These are phyloP conservation scores for Quadriops clusia DNA, from an alignment of 2,888 invertebrate species.

Conservation along the genomic window DNA sequence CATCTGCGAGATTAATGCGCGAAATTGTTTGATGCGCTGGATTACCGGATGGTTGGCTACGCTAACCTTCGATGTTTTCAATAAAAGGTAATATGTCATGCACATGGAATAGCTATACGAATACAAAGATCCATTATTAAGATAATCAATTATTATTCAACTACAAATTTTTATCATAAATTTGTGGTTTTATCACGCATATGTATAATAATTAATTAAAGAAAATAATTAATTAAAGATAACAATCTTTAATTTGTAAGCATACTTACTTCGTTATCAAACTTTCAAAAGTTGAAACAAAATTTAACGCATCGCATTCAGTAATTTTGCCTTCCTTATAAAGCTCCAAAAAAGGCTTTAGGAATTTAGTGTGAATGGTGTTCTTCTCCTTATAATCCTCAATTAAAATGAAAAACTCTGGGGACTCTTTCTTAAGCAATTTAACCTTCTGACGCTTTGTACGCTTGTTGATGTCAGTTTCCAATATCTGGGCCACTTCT, in stretches of 20 bases:
- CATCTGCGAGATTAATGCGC: constrained; percentile 62
- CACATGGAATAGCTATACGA: constrained; percentile 66
- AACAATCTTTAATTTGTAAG: constrained; percentile 7
- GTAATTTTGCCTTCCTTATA: constrained; percentile 49
- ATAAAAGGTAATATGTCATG: constrained; percentile 72
- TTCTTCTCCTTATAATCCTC: constrained; percentile 63
- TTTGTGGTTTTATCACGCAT: too few relatives aligned
- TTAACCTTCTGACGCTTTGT: constrained; percentile 64
- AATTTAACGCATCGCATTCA: constrained; percentile 54
- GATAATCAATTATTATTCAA: constrained; percentile 6
- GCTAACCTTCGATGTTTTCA: constrained; percentile 63
- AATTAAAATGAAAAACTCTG: constrained; percentile 69
- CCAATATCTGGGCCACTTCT: constrained; percentile 47
- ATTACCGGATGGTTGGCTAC: constrained; percentile 82
- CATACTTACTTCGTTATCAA: constrained; percentile 38
- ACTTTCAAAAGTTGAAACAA: constrained; percentile 45
- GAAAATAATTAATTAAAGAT: constrained; percentile 10
- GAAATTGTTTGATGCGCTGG: constrained; percentile 69
- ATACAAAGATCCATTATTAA: constrained; percentile 1
- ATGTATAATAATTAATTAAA: constrained; percentile 1
- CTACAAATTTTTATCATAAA: too few relatives aligned
- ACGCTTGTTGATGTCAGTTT: constrained; percentile 64
- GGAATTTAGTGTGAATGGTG: constrained; percentile 49
- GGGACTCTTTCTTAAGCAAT: constrained; percentile 72
- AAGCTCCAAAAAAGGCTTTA: constrained; percentile 56